Base-by-base conservation (phyloP, 1,140 invertebrate species). In the Bombus impatiens region DNA sequence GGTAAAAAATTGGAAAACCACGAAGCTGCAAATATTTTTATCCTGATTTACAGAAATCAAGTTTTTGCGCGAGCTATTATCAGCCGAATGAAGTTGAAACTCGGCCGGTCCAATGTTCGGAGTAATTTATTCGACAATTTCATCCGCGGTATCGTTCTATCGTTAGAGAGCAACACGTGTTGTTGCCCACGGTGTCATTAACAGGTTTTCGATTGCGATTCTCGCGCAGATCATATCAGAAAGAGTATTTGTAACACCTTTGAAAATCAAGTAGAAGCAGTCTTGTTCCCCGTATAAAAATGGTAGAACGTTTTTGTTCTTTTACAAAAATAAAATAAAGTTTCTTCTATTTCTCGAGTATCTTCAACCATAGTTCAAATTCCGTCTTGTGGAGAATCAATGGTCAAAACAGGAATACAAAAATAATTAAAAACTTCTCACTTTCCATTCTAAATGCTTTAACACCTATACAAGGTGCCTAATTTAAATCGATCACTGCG, bases 41-140 rank as follows among this genome's bases (percentile, higher is more conserved):
- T 70, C 44, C 78, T 70, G 78, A 59, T 80, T 68, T 37, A 47
- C 62, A 32, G 13, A 68, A 80, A 80, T 80, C 40, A 70, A 80
- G 65, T 80, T 80, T 78, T 70, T 65, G 35, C 65, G 62, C 42
- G 37, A n/a, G 65, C 78, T 80, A 80, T 80, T 80, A 80, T 80
- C 78, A 68, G 62, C 65, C n/a, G 78, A 47, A 70, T 37, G 78
- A 80, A 80, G 65, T 68, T 80, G 65, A 68, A 80, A 80, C 78
- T 28, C 78, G 78, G 65, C 25, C 15, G 65, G 44, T 47, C 65
- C 62, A 42, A 2, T 13, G 78, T 80, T 47, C 65, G 9, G 32
- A 80, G 78, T 80, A 70, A 80, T 80, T 80, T 80, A 80, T 80
- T 70, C 65, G 32, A 68, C 78, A 80, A 80, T 80, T 80, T 80